Conservation (phyloP, 1,140 invertebrate genomes). For the Bursaphelenchus mucronatus region DNA sequence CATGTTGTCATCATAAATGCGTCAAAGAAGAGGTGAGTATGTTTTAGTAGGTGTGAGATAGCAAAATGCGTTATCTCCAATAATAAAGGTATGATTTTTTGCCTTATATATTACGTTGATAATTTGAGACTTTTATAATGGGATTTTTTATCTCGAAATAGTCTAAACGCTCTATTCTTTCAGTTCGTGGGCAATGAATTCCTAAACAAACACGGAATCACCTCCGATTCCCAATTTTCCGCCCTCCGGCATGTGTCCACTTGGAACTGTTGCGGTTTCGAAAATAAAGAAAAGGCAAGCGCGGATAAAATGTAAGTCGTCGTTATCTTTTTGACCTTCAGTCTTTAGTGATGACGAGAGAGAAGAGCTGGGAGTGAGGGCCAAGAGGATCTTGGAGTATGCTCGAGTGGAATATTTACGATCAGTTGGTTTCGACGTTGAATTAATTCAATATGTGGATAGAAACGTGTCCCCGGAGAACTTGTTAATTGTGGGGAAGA, state of each 20-base stretch:
- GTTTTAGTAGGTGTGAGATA: not conserved
- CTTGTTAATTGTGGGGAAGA: slow-evolving; percentile 39
- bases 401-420: slow-evolving; percentile 30
- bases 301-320: slow-evolving; percentile 9
- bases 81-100: not conserved
- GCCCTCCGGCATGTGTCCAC: slow-evolving; percentile 45
- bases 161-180: slow-evolving; percentile 9
- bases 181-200: slow-evolving; percentile 27
- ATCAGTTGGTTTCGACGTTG: slow-evolving; percentile 28
- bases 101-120: slow-evolving; percentile 14
- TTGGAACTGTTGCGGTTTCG: slow-evolving; percentile 39
- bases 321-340: not conserved
- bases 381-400: slow-evolving; percentile 38
- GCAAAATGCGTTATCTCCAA: not conserved
- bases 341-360: slow-evolving; percentile 16
- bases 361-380: slow-evolving; percentile 29
- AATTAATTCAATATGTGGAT: slow-evolving; percentile 33
- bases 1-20: slow-evolving; percentile 49
- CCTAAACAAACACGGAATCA: slow-evolving; percentile 25
- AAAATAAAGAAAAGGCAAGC: slow-evolving; percentile 4
- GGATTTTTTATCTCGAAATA: not conserved
- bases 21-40: slow-evolving; percentile 23
- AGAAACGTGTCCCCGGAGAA: slow-evolving; percentile 36
- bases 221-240: slow-evolving; percentile 25
- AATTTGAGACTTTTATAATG: slow-evolving; percentile 19